Evolutionary conservation across 2,888 invertebrate species (phyloP).

Genomic region (Epistrophella euchroma): DNA sequence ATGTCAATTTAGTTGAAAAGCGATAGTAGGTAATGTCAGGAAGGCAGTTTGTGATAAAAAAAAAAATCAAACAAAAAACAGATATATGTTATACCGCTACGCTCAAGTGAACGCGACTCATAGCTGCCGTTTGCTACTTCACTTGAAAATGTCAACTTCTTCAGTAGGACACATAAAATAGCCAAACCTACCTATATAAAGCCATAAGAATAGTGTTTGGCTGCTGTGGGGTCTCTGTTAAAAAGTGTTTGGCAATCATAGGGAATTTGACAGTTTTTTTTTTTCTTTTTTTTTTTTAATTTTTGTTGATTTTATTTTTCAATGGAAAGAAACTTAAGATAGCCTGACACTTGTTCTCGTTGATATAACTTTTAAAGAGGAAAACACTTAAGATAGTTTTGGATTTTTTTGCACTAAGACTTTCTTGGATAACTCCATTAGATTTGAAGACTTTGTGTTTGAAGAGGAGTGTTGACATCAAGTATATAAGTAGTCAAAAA

Average conservation of each 20-base stretch:
- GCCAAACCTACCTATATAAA: slow-evolving; percentile 35
- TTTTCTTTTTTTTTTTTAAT: slow-evolving; percentile 7
- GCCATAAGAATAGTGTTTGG: not conserved
- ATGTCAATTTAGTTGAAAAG: slow-evolving; percentile 63
- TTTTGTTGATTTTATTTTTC: slow-evolving; percentile 18
- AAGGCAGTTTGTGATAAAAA: slow-evolving; percentile 35
- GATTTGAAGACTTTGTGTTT: not conserved
- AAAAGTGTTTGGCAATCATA: slow-evolving; percentile 37
- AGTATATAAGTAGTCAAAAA: not conserved
- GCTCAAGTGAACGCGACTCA: slow-evolving; percentile 40
- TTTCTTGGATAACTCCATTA: slow-evolving; percentile 22
- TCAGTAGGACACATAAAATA: slow-evolving; percentile 51
- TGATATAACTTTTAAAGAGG: not conserved
- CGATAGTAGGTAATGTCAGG: slow-evolving; percentile 61
- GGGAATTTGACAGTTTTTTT: slow-evolving; percentile 55
- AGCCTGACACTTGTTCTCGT: slow-evolving; percentile 23
- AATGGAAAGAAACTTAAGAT: slow-evolving; percentile 7
- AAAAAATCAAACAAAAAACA: not conserved
- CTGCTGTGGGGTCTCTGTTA: not conserved
- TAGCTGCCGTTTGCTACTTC: slow-evolving; percentile 30
- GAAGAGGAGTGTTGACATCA: slow-evolving; percentile 3
- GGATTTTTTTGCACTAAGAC: not conserved
- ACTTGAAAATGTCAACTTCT: slow-evolving; percentile 58
- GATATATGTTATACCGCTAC: not conserved
- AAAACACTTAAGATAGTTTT: not conserved